Base-by-base conservation (phyloP, 1,140 invertebrate species). In the Bombus ignitus region DNA sequence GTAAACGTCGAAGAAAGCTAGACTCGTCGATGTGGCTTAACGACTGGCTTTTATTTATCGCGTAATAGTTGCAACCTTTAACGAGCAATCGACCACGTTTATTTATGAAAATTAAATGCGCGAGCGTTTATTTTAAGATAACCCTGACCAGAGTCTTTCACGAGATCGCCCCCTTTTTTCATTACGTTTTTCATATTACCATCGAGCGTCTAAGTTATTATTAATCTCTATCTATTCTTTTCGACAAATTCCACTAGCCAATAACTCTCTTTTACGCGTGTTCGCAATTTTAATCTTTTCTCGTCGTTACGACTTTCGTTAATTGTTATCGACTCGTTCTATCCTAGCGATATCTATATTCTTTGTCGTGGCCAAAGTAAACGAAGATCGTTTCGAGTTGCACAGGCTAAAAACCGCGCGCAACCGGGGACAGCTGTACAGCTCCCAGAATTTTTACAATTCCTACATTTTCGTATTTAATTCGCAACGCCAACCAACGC, bases 341-440 rank as follows among this genome's bases (percentile, higher is more conserved):
- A 1, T 18, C 44, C 15, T 47, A 5, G 13, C 1, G 1, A 47
- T 2, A 47, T 47, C 0, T 47, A 47, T 47, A 47, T 15, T 15
- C 15, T 1, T 47, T 15, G 44, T 47, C 15, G 15, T 5, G 22
- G 22, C 10, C 28, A 76, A 28, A 59, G 35, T 57, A 59, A 59
- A 59, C n/a, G 74, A 62, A 77, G 28, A 77, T 77, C 75, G 59
- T 59, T 77, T 77, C 53, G 75, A 77, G 37, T 77, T 22, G 25
- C 18, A 22, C 18, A 2, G 47, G 18, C 18, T 22, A 53, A 18
- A 53, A 53, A 2, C 18, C 47, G 8, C 5, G 18, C 47, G 47
- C 47, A 53, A 62, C 28, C 59, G 57, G 57, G 25, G 57, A 62
- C 59, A 62, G 59, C 28, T 10, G 28, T 62, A 2, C 28, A 62